Conservation (phyloP, 2,797 vertebrate genomes). For the Tapera naevia region DNA sequence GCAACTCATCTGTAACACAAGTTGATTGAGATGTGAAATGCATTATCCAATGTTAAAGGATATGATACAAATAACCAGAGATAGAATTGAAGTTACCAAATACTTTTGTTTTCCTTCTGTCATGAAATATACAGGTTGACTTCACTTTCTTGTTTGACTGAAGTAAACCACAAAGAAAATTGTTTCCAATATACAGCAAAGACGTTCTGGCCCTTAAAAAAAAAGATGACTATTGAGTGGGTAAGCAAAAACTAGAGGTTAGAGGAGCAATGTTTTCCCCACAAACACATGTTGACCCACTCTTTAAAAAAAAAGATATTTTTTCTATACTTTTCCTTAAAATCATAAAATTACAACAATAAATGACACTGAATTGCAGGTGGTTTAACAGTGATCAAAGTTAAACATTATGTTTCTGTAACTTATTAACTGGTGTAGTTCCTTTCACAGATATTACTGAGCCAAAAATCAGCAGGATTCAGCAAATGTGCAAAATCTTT, state of each 20-base stretch:
- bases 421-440: background rate
- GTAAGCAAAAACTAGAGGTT: background rate
- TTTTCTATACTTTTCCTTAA: background rate
- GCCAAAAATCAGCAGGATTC: background rate
- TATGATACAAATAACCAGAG: background rate
- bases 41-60: background rate
- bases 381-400: background rate
- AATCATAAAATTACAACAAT: background rate
- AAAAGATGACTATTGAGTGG: background rate
- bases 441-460: background rate
- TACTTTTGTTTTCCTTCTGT: background rate
- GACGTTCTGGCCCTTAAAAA: background rate
- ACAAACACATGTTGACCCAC: background rate
- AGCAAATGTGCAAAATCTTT: background rate
- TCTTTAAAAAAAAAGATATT: background rate
- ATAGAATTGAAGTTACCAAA: background rate
- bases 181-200: background rate
- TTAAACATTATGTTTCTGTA: background rate
- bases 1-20: background rate
- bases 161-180: background rate
- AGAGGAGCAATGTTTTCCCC: background rate
- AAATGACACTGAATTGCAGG: background rate
- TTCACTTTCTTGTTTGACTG: background rate
- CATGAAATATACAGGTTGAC: background rate
- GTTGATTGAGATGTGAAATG: background rate